Conservation (phyloP, 2,797 vertebrate genomes). For the Sebastes taczanowskii region DNA sequence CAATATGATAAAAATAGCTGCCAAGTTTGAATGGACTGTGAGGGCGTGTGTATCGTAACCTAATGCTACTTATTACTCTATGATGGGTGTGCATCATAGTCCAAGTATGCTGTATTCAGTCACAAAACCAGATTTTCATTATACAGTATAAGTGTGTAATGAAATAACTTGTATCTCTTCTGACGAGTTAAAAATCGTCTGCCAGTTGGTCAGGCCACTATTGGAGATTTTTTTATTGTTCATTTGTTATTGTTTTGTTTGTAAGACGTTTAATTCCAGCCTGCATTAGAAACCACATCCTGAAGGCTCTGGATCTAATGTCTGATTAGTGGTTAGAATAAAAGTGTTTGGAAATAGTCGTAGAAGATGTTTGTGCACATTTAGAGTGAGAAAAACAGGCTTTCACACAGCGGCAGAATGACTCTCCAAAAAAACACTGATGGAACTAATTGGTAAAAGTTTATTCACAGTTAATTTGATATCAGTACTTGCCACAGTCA, state of each 20-base stretch:
- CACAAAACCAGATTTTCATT: not conserved
- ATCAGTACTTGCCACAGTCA: not conserved
- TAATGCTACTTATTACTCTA: slow-evolving; percentile 12
- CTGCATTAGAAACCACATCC: slow-evolving; percentile 7
- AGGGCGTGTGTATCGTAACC: slow-evolving; percentile 29
- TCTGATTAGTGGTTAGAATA: slow-evolving; percentile 1
- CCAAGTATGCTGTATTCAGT: slow-evolving; percentile 9
- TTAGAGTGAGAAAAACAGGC: not conserved
- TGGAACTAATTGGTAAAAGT: slow-evolving; percentile 1
- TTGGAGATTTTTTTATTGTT: not conserved
- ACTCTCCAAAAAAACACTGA: not conserved
- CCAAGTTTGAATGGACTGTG: slow-evolving; percentile 38
- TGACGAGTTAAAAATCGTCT: not conserved
- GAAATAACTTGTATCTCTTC: not conserved
- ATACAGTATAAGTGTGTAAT: not conserved
- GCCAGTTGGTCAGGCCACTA: not conserved
- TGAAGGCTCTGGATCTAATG: not conserved
- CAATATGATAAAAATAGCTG: slow-evolving; percentile 62
- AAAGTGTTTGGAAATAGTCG: not conserved
- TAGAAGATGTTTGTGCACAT: not conserved
- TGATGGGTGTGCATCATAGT: slow-evolving; percentile 25
- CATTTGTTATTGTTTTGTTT: not conserved
- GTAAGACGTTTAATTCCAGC: not conserved
- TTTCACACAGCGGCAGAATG: not conserved
- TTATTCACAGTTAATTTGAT: not conserved